A percentile compares a stretch with the other conserved stretches of the same genome.
These are phyloP conservation scores for Scomberomorus guttatus DNA, from an alignment of 2,797 vertebrate genomes.

Conservation along the genomic window DNA sequence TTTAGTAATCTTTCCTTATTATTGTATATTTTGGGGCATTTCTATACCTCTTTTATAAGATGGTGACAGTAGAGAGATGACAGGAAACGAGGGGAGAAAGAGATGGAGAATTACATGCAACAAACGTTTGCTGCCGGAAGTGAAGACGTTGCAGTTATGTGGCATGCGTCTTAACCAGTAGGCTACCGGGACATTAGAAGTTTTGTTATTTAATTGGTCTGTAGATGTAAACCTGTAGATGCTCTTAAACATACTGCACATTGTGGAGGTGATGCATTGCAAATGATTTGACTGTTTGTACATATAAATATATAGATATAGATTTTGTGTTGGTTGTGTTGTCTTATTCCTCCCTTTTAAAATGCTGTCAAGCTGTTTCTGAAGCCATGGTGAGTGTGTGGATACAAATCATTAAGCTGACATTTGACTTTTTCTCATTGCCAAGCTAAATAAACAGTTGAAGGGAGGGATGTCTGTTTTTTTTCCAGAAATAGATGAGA, in stretches of 20 bases:
- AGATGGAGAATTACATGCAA: neutral
- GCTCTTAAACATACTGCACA: no score
- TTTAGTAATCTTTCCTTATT: neutral
- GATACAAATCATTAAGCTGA: conserved; percentile 33
- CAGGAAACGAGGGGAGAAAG: neutral
- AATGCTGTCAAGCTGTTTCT: neutral
- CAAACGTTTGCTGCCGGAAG: no score
- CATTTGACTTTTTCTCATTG: conserved; percentile 27
- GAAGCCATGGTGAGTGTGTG: neutral
- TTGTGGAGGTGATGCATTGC: neutral
- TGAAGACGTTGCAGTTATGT: no score
- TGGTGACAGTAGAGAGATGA: neutral
- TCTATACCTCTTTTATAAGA: neutral
- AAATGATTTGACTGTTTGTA: neutral
- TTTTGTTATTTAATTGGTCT: no score
- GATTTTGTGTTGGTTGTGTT: no score
- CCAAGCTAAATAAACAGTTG: conserved; percentile 23
- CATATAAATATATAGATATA: no score
- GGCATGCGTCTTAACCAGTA: no score
- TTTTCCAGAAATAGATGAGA: conserved; percentile 56
- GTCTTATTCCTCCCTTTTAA: no score
- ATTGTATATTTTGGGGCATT: no score
- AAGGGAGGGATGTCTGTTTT: conserved; percentile 9
- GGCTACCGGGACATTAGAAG: no score
- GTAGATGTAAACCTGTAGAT: no score